Base-by-base conservation (phyloP, 2,888 invertebrate genomes). In the Pheosia tremula region DNA sequence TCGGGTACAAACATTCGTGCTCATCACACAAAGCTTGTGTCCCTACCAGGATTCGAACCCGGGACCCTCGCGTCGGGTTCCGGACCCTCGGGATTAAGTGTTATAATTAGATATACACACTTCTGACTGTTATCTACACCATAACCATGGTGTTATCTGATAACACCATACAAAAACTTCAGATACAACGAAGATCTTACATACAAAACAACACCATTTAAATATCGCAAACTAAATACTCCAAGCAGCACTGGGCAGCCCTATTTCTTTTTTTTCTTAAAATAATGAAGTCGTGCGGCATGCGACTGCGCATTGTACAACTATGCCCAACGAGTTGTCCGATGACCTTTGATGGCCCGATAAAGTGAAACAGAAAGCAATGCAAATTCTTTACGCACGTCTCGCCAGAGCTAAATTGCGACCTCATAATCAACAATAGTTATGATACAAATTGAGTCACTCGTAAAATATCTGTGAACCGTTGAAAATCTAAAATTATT, bases 271-370 rank as follows among this genome's bases (percentile, higher is more conserved):
- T 45, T 62, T 60, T 67, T 65, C 58, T 61, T 56, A 69, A 72
- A 67, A 72, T 72, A 74, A 74, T 74, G 57, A 62, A 64, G 39
- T 62, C 63, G 43, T 66, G 64, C 67, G 69, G 57, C 57, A 37
- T 71, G 67, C 58, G 41, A 52, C 37, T 37, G 57, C 63, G 65
- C 63, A 66, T 69, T 64, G 63, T 52, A 50, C 55, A 66, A 62
- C 62, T 60, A 60, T 54, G 60, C 56, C 50, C 39, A 59, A 64
- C 63, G 64, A 11, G 5, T 62, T 64, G 45, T 58, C 37, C 57
- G 24, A 49, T 65, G 74, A 69, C 69, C 71, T 75, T 75, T 59
- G 64, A 66, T 57, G 10, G 37, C 49, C 47, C 9, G 36, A 47
- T n/a, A 58, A 11, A n/a, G 24, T 11, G 38, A 38, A 38, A 38